phyloP scores from a whole-genome alignment of 2,888 invertebrate species.

The Aspidapion aeneum region DNA sequence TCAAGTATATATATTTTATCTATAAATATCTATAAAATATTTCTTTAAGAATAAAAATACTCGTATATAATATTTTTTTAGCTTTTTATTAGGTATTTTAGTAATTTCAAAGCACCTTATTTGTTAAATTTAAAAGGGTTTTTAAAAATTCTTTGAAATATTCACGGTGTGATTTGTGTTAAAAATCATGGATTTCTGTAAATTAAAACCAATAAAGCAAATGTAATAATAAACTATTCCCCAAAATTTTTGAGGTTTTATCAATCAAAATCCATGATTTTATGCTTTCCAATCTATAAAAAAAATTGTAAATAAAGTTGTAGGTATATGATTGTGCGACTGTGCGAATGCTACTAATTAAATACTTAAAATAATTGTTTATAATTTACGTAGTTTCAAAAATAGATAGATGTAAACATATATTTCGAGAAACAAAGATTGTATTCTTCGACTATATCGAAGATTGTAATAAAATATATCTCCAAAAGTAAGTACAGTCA shows the following conservation, averaged over 20 bases:
- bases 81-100: not conserved
- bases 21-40: slow-evolving; percentile 10
- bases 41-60: not conserved
- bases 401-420: no score
- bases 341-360: not conserved
- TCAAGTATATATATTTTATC: not conserved
- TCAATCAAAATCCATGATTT: not conserved
- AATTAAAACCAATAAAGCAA: no score
- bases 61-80: not conserved
- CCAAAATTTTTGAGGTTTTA: not conserved
- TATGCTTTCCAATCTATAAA: not conserved
- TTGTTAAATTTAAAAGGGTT: not conserved
- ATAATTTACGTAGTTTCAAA: no score
- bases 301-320: not conserved
- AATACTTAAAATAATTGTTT: not conserved
- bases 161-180: not conserved
- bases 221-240: no score
- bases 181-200: not conserved
- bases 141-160: not conserved
- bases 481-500: no score
- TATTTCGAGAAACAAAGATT: no score
- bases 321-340: not conserved
- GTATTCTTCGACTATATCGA: no score
- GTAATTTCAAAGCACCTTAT: not conserved
- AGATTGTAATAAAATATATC: no score